Base-by-base conservation (phyloP, 1,140 invertebrate genomes). In the Atta colombica region DNA sequence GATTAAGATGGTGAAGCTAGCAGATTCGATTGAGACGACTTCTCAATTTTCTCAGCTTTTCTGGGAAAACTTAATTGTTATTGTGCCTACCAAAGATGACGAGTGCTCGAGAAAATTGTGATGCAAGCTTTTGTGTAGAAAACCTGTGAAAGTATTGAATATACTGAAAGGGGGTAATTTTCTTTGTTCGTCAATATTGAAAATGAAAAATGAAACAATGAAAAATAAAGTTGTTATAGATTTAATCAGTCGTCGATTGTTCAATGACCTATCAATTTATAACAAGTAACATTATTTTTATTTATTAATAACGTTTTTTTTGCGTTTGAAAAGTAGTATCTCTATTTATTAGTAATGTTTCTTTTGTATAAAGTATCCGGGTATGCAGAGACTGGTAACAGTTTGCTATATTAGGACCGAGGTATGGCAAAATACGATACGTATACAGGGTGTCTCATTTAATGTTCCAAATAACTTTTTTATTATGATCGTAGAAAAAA, bases 321-420 rank as follows among this genome's bases (percentile, higher is more conserved):
- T 53, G 35, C 21, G 4, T 31, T 31, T 31, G 31, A 31, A 31
- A 49, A 49, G 1, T 49, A 49, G 7, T 66, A 14, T 0, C 31
- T 35, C 71, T 51, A 16, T 60, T 35, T 31, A 35, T 80, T 18
- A 51, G 3, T 39, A 16, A 51, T n/a, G n/a, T 12, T 72, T 25
- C 21, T 87, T 87, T 7, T 53, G n/a, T 49, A 10, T 49, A 49
- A 69, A 89, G 88, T 80, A 10, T 90, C 88, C 35, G 92, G 92
- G 16, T 88, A 77, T 35, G 90, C 87, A 68, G 86, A 86, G 14
- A 60, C 85, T n/a, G 84, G 90, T 16, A 87, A 91, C 14, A 81
- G 77, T 69, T 92, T 4, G 92, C 92, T 3, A 82, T 92, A 66
- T 89, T 92, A 85, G 92, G 92, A 35, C 88, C 91, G 14, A 92